Evolutionary conservation across 2,888 invertebrate species (phyloP).

Genomic region (Amiota mariae): DNA sequence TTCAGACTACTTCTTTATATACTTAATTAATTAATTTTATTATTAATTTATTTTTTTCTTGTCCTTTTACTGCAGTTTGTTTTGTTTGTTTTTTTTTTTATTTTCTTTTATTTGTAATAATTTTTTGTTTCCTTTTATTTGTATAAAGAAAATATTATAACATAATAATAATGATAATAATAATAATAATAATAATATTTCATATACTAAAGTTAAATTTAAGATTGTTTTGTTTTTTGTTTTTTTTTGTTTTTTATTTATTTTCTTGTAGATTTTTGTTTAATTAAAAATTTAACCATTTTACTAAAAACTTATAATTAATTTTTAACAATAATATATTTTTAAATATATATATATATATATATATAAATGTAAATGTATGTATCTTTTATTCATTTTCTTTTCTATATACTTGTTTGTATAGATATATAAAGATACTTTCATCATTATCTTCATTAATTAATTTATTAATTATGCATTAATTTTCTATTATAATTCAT

Average conservation of each 20-base stretch:
- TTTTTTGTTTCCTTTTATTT: conserved; percentile 37
- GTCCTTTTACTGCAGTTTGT: not conserved
- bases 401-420: conserved; percentile 29
- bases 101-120: conserved; percentile 31
- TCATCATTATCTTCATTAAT: conserved; percentile 34
- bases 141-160: conserved; percentile 59
- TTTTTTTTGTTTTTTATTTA: conserved; percentile 34
- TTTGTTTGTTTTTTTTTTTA: conserved; percentile 43
- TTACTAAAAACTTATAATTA: conserved; percentile 66
- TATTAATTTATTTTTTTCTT: conserved; percentile 10
- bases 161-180: conserved; percentile 45
- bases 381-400: conserved; percentile 44
- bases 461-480: conserved; percentile 37
- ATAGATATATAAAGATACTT: conserved; percentile 28
- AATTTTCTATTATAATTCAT: conserved; percentile 10
- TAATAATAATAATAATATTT: conserved; percentile 41
- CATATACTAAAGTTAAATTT: conserved; percentile 59
- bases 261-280: conserved; percentile 37
- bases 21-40: conserved; percentile 23
- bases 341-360: conserved; percentile 51
- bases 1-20: conserved; percentile 14
- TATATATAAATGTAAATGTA: conserved; percentile 38
- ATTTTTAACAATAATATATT: conserved; percentile 60
- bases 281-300: conserved; percentile 62
- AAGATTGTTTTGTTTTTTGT: conserved; percentile 42